Percentiles rank a stretch among this genome's conserved stretches.
These are phyloP conservation scores for Alcis repandata DNA, from an alignment of 2,888 invertebrate species.

Conservation along the genomic window DNA sequence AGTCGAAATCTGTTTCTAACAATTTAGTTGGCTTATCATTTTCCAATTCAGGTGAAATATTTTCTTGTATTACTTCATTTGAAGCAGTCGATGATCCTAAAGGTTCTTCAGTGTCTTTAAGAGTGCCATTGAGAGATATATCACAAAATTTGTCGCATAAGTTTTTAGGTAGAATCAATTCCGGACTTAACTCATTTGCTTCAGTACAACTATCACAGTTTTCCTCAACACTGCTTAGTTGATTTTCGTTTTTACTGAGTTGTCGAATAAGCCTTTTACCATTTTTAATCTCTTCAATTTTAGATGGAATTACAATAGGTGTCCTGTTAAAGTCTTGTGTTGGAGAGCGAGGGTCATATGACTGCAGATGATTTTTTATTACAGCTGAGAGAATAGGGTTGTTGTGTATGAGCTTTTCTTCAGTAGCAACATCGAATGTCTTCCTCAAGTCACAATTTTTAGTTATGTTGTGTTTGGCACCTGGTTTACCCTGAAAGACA, in stretches of 20 bases:
- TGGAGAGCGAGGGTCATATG: slow-evolving; percentile 87
- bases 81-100: slow-evolving; percentile 78
- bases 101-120: slow-evolving; percentile 71
- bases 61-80: slow-evolving; percentile 72
- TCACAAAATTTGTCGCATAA: slow-evolving; percentile 74
- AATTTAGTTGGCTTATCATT: slow-evolving; percentile 74
- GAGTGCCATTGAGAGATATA: slow-evolving; percentile 70
- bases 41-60: slow-evolving; percentile 62
- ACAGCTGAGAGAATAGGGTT: slow-evolving; percentile 82
- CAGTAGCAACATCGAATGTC: slow-evolving; percentile 75
- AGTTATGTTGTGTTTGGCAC: slow-evolving; percentile 78
- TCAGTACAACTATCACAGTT: slow-evolving; percentile 63
- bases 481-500: slow-evolving; percentile 72
- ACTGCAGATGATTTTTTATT: slow-evolving; percentile 80
- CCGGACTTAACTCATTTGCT: slow-evolving; percentile 61
- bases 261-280: slow-evolving; percentile 55
- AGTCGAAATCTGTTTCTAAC: slow-evolving; percentile 88
- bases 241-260: slow-evolving; percentile 56
- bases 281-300: slow-evolving; percentile 56
- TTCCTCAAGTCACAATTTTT: slow-evolving; percentile 82
- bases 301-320: slow-evolving; percentile 79
- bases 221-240: slow-evolving; percentile 58
- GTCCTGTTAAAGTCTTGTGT: slow-evolving; percentile 87
- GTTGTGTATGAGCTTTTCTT: slow-evolving; percentile 76
- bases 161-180: slow-evolving; percentile 74